Base-by-base conservation (phyloP, 2,888 invertebrate species). In the Aleiodes alternator region DNA sequence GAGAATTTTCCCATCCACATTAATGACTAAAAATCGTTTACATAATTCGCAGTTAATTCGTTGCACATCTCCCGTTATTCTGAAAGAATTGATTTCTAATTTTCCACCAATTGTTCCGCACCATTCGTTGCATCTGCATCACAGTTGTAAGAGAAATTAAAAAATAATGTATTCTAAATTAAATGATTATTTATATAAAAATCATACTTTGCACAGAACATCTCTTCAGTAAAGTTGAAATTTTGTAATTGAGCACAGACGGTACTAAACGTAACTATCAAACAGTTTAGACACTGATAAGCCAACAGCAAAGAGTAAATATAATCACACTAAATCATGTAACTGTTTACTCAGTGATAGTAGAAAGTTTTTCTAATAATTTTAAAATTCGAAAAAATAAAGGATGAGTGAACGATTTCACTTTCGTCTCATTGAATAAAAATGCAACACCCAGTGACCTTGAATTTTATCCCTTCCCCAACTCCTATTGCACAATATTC, bases 91-190 rank as follows among this genome's bases (percentile, higher is more conserved):
- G 34, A 81, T 55, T 72, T 84, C 72, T 53, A 84, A 75, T 34
- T 77, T 72, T 72, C 73, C 81, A 78, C 38, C 73, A 87, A 86
- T 90, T 92, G 81, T 91, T 91, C 59, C 90, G 38, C 76, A 75
- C 72, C 16, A 72, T 9, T 79, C 73, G 56, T 43, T 53, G 72
- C 81, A 82, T 72, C 81, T 82, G 43, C 11, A 57, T 31, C 1
- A 16, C 11, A 55, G 16, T n/a, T 12, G 23, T 43, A 34, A 57
- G 48, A n/a, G 23, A 34, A 16, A 23, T 4, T 61, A n/a, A 53
- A 70, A 9, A 43, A 29, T 7, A 11, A 11, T 29, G 31, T 11
- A 70, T 14, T 38, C 53, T 11, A 16, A 56, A 1, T 55, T 31
- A 61, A 9, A 53, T 43, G 11, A 59, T n/a, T 29, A 48, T 59